Evolutionary conservation across 2,797 vertebrate species (phyloP).

Genomic region (Propithecus deckenii): DNA sequence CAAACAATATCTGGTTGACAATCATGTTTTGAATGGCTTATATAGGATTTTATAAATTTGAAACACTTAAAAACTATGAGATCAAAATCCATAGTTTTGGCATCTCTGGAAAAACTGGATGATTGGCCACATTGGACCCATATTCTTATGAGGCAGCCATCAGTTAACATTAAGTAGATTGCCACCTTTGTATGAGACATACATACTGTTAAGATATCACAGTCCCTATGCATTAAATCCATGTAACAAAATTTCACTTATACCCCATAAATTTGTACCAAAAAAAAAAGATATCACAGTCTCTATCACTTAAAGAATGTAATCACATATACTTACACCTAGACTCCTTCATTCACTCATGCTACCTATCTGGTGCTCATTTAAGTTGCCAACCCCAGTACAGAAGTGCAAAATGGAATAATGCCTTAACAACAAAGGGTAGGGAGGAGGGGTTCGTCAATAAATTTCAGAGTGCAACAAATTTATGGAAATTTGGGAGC

Average conservation of each 20-base stretch:
- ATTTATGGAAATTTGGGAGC: background rate
- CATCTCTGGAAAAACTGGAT: background rate
- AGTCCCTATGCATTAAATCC: background rate
- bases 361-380: background rate
- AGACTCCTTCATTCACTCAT: background rate
- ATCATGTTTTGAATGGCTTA: background rate
- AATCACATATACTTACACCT: background rate
- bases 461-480: background rate
- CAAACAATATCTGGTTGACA: background rate
- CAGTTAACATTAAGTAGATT: background rate
- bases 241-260: too few species aligned
- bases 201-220: background rate
- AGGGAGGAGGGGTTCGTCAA: background rate
- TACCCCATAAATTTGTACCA: too few species aligned
- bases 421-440: background rate
- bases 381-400: background rate
- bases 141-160: background rate
- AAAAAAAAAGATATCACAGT: too few species aligned
- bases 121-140: background rate
- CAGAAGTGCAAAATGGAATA: background rate
- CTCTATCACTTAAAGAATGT: background rate
- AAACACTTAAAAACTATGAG: background rate
- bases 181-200: background rate
- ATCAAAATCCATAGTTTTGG: background rate
- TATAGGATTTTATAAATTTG: background rate